Evolutionary conservation across 2,797 vertebrate genomes (phyloP), one percentile per base, ranked within the genome.

Genomic region (Rachycentron canadum): DNA sequence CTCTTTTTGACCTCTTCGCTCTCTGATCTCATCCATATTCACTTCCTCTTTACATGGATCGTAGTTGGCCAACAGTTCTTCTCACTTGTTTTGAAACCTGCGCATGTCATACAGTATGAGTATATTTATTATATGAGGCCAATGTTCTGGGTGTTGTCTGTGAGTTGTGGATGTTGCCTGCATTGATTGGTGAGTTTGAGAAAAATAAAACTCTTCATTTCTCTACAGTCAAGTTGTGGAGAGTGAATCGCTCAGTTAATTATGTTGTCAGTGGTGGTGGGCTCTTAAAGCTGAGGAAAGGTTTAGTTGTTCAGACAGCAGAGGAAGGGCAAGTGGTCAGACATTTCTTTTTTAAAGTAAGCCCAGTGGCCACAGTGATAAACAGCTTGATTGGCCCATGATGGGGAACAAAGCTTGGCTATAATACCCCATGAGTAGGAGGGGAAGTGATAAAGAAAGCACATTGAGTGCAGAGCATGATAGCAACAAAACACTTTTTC

Each of bases 391-490:
- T 85, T 83, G 71, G 59, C 40, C 77, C 40, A 61, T 74, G 83
- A 72, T 53, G 61, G 90, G 91, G 93, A 96, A 97, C 96, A 96
- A 96, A 97, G 96, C 88, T 90, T 90, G 86, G 92, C 96, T 95
- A 89, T 96, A 95, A 96, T 93, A 90, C 90, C 94, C 70, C 72
- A 91, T 82, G 90, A 94, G 91, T 88, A 88, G 94, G 95, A 96
- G 95, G 88, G 97, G 97, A 98, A 98, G 95, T 95, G 97, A 98
- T 98, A 96, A 97, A 96, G 92, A 95, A 95, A 95, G 94, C 92
- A 88, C 94, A 96, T 95, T 95, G 94, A 96, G 94, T 93, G 87
- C 90, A 92, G 88, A 91, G 91, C 94, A 94, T 91, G 95, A 95
- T 95, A 93, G 93, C 94, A 95, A 95, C 89, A 91, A 91, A 93